Evolutionary conservation across 1,140 invertebrate species (phyloP), one percentile per base, ranked within the genome.

Genomic region (Oscheius sp.): DNA sequence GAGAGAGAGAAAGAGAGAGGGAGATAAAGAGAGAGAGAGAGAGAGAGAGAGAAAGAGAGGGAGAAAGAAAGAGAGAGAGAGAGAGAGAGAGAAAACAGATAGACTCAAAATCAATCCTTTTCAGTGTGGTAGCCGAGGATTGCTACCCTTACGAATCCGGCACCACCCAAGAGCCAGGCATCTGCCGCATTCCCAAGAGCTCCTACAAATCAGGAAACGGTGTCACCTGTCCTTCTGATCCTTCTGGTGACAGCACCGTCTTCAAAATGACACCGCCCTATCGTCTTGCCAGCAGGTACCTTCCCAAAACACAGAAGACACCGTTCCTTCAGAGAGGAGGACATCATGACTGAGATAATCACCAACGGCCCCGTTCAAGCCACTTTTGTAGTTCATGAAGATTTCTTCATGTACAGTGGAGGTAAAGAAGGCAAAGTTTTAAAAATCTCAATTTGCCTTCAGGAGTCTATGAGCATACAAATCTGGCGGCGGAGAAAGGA

Each of bases 301-400:
- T 42, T n/a, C 23, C 55, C 55, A 0, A 70, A 70, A 70, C 10
- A n/a, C 10, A n/a, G 38, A 42, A 10, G 38, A 42, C 38, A 42
- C 10, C 10, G 38, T 10, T 64, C 62, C 3, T 38, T 38, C 28
- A 82, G 87, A 80, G 88, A 88, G 75, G 88, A 89, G 13, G 92
- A 93, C 81, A 95, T 97, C 71, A 94, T 93, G 92, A 89, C 91
- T 74, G 93, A 96, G 84, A 94, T 96, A 55, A 87, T 90, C 82
- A 89, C 89, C 26, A 94, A 92, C 52, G 94, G 94, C 69, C 93
- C 94, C n/a, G 92, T 95, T 0, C 94, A 95, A 90, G 94, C 93
- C 23, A 92, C 91, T 2, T 92, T 95, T 89, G 88, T 87, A 64
- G 91, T 96, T 0, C 90, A 92, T 79, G 90, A 91, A 73, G 93